Evolutionary conservation across 2,888 invertebrate species (phyloP), one percentile per base, ranked within the genome.

Genomic region (Aspidiotus rigidus): DNA sequence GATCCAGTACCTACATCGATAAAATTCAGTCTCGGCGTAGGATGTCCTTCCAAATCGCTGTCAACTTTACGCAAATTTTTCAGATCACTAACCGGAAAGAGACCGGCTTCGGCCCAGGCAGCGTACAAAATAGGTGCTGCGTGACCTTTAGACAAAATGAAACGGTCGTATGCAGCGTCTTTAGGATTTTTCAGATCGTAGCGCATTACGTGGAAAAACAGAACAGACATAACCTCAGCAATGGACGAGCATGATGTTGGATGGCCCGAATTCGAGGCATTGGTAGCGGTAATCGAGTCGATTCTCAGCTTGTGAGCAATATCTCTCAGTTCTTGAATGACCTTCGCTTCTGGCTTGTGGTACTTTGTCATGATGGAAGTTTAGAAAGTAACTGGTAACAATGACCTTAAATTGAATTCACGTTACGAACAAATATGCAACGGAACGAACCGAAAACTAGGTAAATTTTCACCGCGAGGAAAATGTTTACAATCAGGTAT

Each of bases 1-100:
- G 98, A 98, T 17, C 98, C 99, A 41, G 99, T 99, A 74, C 96
- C 99, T 56, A 99, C 98, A 82, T 99, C 99, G 74, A 99, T 86
- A 79, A 99, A 99, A 80, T 88, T 92, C 74, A 99, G 83, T 74
- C 97, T 84, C 0, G 99, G 99, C 0, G 99, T 99, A 55, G 99
- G 99, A 80, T 99, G 99, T 13, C 99, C 99, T 79, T 99, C 99
- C 71, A 99, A 83, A 80, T 98, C 97, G n/a, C 90, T 93, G 76
- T 89, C 88, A 74, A 97, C 82, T 79, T 94, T 93, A 73, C 97
- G 85, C 70, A 98, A 83, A 77, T 95, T 93, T 77, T 88, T 80
- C 73, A 97, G 81, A 7, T 97, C 92, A 1, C 83, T 81, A 0
- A 85, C 82, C 0, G 93, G 90, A 79, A 97, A 94, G 0, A 95